Percentiles rank a stretch among this genome's conserved stretches.
Conservation (phyloP, 2,113 vertebrate species). For the Laticauda laticaudata region DNA sequence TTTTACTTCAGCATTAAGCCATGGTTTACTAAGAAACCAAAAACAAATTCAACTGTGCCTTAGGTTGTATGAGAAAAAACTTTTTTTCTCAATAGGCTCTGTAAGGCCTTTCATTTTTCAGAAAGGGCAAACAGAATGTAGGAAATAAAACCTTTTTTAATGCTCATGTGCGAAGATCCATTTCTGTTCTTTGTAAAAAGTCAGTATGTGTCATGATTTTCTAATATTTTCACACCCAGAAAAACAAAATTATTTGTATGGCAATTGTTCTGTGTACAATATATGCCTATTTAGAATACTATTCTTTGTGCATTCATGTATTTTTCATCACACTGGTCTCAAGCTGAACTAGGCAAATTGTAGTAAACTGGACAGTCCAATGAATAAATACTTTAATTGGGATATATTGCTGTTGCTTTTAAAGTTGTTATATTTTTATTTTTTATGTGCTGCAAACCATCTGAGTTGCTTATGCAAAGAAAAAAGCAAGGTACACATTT, state of each 20-base stretch:
- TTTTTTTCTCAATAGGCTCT: background rate
- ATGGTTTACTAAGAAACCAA: background rate
- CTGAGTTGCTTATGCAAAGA: background rate
- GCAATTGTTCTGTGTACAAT: background rate
- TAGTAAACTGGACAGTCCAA: background rate
- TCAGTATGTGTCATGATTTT: background rate
- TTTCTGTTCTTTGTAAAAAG: background rate
- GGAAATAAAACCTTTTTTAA: background rate
- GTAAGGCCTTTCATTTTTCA: constrained; percentile 20
- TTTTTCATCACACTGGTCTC: background rate
- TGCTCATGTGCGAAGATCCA: background rate
- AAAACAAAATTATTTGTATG: background rate
- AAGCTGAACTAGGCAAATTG: background rate
- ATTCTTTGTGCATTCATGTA: background rate
- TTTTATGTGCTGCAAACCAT: background rate
- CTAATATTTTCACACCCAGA: background rate
- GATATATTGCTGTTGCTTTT: background rate
- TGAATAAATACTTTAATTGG: background rate
- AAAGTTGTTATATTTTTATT: background rate
- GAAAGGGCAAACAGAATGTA: background rate
- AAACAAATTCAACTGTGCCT: background rate
- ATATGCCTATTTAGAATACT: background rate
- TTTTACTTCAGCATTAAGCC: background rate
- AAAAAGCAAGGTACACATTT: background rate
- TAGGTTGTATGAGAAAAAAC: background rate